phyloP scores from a whole-genome alignment of 2,888 invertebrate genomes.

The Seira sanloemensis region DNA sequence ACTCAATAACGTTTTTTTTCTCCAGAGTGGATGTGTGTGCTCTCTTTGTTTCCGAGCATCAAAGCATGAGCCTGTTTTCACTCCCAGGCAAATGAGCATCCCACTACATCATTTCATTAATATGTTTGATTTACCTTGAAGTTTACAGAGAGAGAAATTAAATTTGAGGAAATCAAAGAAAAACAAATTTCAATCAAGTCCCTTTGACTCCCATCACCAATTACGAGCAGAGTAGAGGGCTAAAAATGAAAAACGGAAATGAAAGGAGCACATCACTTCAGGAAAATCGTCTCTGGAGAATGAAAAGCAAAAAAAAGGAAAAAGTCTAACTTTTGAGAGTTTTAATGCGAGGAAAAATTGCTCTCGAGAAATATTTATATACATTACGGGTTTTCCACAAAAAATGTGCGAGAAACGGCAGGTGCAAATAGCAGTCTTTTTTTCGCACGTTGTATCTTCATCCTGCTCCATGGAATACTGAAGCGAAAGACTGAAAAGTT shows the following conservation, averaged over 20 bases:
- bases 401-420: background rate
- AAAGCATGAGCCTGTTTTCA: background rate
- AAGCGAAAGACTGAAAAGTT: too few relatives aligned
- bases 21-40: background rate
- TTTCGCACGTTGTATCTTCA: background rate
- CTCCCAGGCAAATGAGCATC: background rate
- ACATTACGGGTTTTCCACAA: background rate
- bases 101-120: background rate
- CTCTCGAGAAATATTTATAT: background rate
- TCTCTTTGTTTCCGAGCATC: background rate
- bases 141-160: too few relatives aligned
- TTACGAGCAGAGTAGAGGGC: background rate
- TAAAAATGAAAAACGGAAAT: background rate
- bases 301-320: background rate
- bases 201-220: background rate
- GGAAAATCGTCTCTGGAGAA: background rate
- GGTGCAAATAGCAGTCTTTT: background rate
- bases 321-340: background rate
- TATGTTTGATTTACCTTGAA: background rate
- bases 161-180: too few relatives aligned
- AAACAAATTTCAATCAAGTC: background rate
- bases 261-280: background rate
- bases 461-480: too few relatives aligned
- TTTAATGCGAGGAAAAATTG: background rate
- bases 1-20: background rate